phyloP scores from a whole-genome alignment of 2,113 vertebrate species.

The Pituophis catenifer region DNA sequence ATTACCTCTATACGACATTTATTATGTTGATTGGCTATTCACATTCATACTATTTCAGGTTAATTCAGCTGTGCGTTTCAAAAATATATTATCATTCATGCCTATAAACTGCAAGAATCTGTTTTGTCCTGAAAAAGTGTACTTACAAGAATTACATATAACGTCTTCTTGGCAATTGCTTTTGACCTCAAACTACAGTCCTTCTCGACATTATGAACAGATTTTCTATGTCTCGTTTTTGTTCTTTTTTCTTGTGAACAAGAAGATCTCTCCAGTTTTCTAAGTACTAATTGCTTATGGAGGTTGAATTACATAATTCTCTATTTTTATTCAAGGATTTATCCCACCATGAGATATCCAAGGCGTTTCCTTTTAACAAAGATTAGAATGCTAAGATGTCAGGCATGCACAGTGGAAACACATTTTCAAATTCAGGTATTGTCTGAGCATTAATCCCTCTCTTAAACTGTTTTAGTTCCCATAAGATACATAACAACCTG shows the following conservation, averaged over 20 bases:
- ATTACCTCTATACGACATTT: slow-evolving; percentile 40
- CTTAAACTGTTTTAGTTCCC: slow-evolving; percentile 28
- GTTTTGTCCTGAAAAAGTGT: background rate
- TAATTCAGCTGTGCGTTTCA: slow-evolving; percentile 43
- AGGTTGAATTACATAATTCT: background rate
- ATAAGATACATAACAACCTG: slow-evolving; percentile 30
- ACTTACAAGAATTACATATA: background rate
- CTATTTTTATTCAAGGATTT: slow-evolving; percentile 1
- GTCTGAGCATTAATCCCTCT: slow-evolving; percentile 51
- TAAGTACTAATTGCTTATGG: slow-evolving; percentile 14
- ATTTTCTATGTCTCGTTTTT: background rate
- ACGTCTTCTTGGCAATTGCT: background rate
- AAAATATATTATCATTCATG: slow-evolving; percentile 29
- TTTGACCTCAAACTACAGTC: background rate
- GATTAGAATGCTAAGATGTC: background rate
- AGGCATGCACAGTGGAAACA: slow-evolving; percentile 37
- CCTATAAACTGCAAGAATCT: slow-evolving; percentile 30
- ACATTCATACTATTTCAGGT: slow-evolving; percentile 33
- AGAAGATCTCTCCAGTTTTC: background rate
- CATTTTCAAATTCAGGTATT: slow-evolving; percentile 48
- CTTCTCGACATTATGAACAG: background rate
- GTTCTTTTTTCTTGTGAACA: background rate
- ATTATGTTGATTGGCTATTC: slow-evolving; percentile 46
- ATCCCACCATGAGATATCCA: slow-evolving; percentile 5
- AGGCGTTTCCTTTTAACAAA: slow-evolving; percentile 28